Base-by-base conservation (phyloP, 2,113 vertebrate species). In the Sciurus niger region DNA sequence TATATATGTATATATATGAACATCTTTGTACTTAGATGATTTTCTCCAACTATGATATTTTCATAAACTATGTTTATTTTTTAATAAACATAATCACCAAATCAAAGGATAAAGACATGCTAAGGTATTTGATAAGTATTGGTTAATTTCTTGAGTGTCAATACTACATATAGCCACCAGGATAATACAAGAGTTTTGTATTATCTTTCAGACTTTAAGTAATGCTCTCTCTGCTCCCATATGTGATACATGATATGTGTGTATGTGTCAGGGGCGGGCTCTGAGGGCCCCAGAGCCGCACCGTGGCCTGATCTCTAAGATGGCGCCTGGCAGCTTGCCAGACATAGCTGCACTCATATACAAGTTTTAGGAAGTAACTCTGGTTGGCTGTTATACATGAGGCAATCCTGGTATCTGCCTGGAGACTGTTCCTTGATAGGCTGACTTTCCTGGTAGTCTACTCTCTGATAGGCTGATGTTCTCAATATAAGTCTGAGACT, bases 11-110 rank as follows among this genome's bases (percentile, higher is more conserved):
- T 74, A 14, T 74, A 13, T 88, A 43, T 70, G 30, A 77, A 68
- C 8, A 51, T 67, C 8, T 8, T 78, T 34, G 0, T 51, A 79
- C 14, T 4, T 92, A 22, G 14, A 37, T 73, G 9, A 32, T 83
- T 91, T 95, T 60, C 43, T 90, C 13, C n/a, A 79, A 84, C n/a
- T 86, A 92, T 58, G 11, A 10, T 65, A 76, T 63, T 82, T 76
- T 89, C 25, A 58, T 25, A 76, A 40, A 40, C 40, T 40, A 40
- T 4, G 25, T 4, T 4, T 85, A 40, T 28, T 40, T 89, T 92
- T 92, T 89, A 25, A 82, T 22, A 86, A 60, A 76, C 46, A 18
- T 46, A 73, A 77, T 48, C 43, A 53, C 13, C 58, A 37, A 12
- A 43, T 84, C 37, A 84, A 88, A 76, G 8, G 4, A 65, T 37